Conservation (phyloP, 2,888 invertebrate species). For the Zonitis immaculata region DNA sequence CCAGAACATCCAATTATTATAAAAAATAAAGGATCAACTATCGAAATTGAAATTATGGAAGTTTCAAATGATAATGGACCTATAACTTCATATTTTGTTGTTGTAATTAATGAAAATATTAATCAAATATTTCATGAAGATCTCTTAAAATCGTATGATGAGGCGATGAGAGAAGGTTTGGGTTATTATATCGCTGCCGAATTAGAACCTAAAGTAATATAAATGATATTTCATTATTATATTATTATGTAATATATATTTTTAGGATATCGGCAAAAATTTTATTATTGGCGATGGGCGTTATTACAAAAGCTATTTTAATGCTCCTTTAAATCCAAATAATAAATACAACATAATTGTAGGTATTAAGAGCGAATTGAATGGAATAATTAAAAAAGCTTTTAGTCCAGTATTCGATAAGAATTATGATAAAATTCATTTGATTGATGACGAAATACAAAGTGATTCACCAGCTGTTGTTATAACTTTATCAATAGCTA, state of each 20-base stretch:
- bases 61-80: conserved; percentile 75
- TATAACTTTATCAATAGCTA: conserved; percentile 56
- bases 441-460: conserved; percentile 46
- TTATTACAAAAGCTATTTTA: conserved; percentile 69
- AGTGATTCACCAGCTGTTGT: conserved; percentile 49
- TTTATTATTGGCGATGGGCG: conserved; percentile 76
- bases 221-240: not conserved
- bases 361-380: conserved; percentile 66
- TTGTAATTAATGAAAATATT: conserved; percentile 64
- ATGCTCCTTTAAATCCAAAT: conserved; percentile 64
- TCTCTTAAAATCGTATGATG: conserved; percentile 60
- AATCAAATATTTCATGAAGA: conserved; percentile 60
- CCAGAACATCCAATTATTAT: conserved; percentile 65
- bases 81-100: conserved; percentile 66
- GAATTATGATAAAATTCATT: conserved; percentile 32
- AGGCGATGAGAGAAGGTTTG: conserved; percentile 62
- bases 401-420: conserved; percentile 53
- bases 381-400: conserved; percentile 60
- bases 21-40: conserved; percentile 57
- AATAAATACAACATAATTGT: conserved; percentile 64
- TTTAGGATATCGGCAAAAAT: conserved; percentile 55
- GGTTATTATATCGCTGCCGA: conserved; percentile 83
- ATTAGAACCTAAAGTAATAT: conserved; percentile 57
- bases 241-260: conserved; percentile 9
- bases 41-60: conserved; percentile 63